These are phyloP conservation scores for Danio kyathit DNA, from an alignment of 2,797 vertebrate genomes.

Conservation along the genomic window DNA sequence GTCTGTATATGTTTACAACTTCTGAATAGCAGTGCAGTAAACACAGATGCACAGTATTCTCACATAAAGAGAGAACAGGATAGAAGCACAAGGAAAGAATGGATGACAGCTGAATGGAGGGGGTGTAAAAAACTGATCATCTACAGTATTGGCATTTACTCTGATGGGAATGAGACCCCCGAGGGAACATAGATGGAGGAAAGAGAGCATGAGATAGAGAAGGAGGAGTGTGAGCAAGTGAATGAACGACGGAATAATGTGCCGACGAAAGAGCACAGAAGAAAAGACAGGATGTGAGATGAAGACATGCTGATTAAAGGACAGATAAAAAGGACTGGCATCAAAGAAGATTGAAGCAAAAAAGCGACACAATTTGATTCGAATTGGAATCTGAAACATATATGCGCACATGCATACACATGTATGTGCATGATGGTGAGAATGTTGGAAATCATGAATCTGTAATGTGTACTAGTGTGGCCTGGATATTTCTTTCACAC, in stretches of 20 bases:
- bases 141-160: conserved; percentile 38
- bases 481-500: conserved; percentile 44
- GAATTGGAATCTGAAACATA: neutral
- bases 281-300: neutral
- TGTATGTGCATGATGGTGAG: conserved; percentile 2
- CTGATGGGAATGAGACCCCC: conserved; percentile 40
- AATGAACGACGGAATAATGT: conserved; percentile 20
- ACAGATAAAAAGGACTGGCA: neutral
- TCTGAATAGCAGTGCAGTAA: neutral
- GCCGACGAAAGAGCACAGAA: neutral
- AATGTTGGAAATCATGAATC: conserved; percentile 27
- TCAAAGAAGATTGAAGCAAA: conserved; percentile 14
- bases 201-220: neutral
- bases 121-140: conserved; percentile 33
- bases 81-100: conserved; percentile 3
- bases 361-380: neutral
- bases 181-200: conserved; percentile 42
- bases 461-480: conserved; percentile 32
- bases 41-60: neutral
- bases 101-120: neutral
- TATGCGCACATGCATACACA: conserved; percentile 1
- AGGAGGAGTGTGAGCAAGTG: neutral
- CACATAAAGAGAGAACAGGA: conserved; percentile 50
- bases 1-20: neutral
- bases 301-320: conserved; percentile 9